phyloP scores from a whole-genome alignment of 92 coral and sea anemone genomes.

The Parazoanthus swiftii region DNA sequence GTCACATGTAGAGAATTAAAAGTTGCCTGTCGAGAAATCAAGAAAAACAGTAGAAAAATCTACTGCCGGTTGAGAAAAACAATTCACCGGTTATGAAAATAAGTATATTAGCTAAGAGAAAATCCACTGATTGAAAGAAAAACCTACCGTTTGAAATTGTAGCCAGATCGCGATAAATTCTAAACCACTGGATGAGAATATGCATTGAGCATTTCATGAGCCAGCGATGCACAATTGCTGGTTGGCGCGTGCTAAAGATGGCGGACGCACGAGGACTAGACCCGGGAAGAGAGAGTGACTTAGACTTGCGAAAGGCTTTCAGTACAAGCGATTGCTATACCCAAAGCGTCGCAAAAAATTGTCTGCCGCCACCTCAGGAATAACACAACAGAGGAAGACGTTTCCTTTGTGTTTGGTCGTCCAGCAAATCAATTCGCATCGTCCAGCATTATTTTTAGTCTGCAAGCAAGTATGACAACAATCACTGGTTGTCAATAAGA shows the following conservation, averaged over 20 bases:
- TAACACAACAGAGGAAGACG: constrained; percentile 18
- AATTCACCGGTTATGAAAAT: too few species aligned
- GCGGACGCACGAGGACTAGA: constrained; percentile 7
- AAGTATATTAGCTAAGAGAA: neutral
- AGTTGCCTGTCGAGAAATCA: too few species aligned
- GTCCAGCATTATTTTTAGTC: too few species aligned
- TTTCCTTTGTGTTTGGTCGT: too few species aligned
- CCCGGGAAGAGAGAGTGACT: neutral
- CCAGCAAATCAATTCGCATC: too few species aligned
- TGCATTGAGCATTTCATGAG: constrained; percentile 5
- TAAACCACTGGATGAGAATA: constrained; percentile 1
- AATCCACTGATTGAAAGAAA: neutral
- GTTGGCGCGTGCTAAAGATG: constrained; percentile 1
- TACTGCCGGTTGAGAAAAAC: too few species aligned
- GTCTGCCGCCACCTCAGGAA: neutral
- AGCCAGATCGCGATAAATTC: neutral
- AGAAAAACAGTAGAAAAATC: too few species aligned
- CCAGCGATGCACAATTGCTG: neutral
- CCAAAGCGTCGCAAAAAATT: neutral
- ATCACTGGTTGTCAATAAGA: too few species aligned
- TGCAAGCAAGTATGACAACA: too few species aligned
- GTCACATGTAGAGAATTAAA: too few species aligned
- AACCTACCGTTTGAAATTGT: neutral
- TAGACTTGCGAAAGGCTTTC: neutral
- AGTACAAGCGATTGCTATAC: neutral